Evolutionary conservation across 2,797 vertebrate genomes (phyloP).

Genomic region (Hylomyscus alleni): DNA sequence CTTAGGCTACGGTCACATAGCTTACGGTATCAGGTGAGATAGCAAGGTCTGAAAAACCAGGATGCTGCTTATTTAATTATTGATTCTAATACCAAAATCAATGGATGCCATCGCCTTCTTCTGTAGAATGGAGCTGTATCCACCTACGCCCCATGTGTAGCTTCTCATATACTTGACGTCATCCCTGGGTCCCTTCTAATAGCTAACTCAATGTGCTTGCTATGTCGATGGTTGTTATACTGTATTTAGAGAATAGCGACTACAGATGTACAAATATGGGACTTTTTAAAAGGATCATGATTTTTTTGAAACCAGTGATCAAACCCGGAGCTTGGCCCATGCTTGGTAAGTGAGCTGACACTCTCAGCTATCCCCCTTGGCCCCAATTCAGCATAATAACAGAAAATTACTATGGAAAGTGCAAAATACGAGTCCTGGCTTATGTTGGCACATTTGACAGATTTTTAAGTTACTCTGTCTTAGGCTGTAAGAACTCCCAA

Average conservation of each 20-base stretch:
- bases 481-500: background rate
- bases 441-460: background rate
- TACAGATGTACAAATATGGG: background rate
- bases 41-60: background rate
- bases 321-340: background rate
- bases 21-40: background rate
- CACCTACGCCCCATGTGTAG: background rate
- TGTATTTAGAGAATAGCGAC: background rate
- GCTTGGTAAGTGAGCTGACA: background rate
- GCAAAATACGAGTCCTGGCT: background rate
- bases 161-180: background rate
- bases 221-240: background rate
- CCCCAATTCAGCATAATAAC: background rate
- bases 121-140: background rate
- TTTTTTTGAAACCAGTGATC: background rate
- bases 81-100: background rate
- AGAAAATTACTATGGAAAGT: background rate
- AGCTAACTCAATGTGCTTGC: background rate
- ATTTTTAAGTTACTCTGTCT: conserved; percentile 2
- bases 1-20: background rate
- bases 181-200: background rate
- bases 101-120: background rate
- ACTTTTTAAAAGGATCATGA: background rate
- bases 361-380: no score
- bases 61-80: background rate